Conservation (phyloP, 2,797 vertebrate genomes). For the Aythya fuligula region DNA sequence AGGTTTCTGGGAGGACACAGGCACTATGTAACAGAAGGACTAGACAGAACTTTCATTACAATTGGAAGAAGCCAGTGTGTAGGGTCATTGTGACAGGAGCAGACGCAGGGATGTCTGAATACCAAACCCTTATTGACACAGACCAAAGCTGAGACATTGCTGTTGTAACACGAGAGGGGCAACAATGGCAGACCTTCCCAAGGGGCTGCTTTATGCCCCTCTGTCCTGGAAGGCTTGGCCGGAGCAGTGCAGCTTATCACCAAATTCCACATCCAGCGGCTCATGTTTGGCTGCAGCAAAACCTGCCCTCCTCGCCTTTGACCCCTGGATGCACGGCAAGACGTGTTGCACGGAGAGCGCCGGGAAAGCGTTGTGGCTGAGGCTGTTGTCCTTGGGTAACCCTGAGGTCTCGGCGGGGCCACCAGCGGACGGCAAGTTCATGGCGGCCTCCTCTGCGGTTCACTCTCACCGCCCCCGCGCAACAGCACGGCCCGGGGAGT, state of each 20-base stretch:
- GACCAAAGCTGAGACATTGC: background rate
- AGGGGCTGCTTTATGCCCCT: background rate
- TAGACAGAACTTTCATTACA: background rate
- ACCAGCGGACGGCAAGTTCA: background rate
- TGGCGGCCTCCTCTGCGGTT: background rate
- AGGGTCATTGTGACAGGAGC: background rate
- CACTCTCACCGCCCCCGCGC: rapidly evolving
- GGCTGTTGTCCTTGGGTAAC: background rate
- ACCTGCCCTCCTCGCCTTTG: background rate
- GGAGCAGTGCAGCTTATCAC: background rate
- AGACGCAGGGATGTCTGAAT: background rate
- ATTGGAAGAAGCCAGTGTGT: background rate
- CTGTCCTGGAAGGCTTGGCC: background rate
- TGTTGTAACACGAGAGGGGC: rapidly evolving
- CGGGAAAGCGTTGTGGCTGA: rapidly evolving
- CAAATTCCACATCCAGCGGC: background rate
- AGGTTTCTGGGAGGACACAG: background rate
- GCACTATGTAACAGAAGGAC: background rate
- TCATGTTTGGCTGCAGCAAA: background rate
- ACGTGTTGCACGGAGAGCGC: background rate
- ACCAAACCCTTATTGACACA: background rate
- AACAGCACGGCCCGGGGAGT: background rate
- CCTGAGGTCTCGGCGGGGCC: background rate
- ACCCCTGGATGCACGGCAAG: background rate
- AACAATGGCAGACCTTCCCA: rapidly evolving